Evolutionary conservation across 2,888 invertebrate species (phyloP).

Genomic region (Pyrocoelia pectoralis): DNA sequence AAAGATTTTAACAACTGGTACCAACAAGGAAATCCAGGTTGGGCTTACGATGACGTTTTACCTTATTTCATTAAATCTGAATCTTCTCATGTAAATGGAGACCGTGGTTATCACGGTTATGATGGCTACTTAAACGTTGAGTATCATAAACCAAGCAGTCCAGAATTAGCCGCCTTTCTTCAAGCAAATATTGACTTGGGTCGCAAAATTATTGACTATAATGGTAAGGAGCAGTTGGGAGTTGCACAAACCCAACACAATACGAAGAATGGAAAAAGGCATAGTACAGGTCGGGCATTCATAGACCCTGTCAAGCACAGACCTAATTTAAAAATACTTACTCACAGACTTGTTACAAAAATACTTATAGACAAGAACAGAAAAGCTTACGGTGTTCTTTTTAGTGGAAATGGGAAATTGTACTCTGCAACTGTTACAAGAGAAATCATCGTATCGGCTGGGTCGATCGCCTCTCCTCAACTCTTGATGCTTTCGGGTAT

Average conservation of each 20-base stretch:
- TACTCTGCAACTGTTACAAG: constrained; percentile 67
- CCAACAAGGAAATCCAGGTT: constrained; percentile 76
- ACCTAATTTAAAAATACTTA: constrained; percentile 73
- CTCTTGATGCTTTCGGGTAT: constrained; percentile 84
- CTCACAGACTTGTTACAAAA: constrained; percentile 71
- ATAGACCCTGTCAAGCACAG: constrained; percentile 70
- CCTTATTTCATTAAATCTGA: constrained; percentile 80
- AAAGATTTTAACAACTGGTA: constrained; percentile 82
- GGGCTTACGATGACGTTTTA: constrained; percentile 74
- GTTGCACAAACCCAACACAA: constrained; percentile 74
- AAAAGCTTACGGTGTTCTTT: constrained; percentile 73
- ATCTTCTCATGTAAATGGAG: constrained; percentile 64
- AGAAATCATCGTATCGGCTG: constrained; percentile 80
- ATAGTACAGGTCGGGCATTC: constrained; percentile 80
- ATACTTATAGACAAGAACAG: constrained; percentile 69
- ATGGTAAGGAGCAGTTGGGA: constrained; percentile 69
- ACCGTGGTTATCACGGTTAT: constrained; percentile 70
- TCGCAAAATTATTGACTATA: constrained; percentile 73
- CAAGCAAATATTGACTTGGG: constrained; percentile 73
- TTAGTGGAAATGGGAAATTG: constrained; percentile 65
- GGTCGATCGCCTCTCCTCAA: constrained; percentile 82
- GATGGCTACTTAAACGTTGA: constrained; percentile 73
- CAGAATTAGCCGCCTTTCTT: constrained; percentile 68
- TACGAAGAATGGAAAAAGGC: constrained; percentile 72
- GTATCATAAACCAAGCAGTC: constrained; percentile 67